Conservation (phyloP, 1,140 invertebrate genomes). For the Saccostrea glomerata region DNA sequence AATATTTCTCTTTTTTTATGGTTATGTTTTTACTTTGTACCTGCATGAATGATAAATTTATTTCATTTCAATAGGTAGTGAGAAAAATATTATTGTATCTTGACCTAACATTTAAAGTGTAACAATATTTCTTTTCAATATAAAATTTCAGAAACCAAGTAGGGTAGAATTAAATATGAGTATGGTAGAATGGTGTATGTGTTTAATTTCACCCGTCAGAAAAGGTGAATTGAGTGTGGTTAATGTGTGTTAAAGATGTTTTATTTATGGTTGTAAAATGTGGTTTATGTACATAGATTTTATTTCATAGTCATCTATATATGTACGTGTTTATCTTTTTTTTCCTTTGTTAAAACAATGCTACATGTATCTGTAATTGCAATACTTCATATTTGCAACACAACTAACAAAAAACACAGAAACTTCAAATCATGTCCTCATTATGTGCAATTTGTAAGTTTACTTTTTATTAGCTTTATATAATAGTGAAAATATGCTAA, state of each 20-base stretch:
- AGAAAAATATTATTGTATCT: background rate
- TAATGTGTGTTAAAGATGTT: background rate
- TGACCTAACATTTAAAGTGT: background rate
- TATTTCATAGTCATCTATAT: slow-evolving; percentile 15
- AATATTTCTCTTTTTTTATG: background rate
- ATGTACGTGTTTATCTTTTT: slow-evolving; percentile 3
- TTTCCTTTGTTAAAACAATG: background rate
- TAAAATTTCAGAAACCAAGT: background rate
- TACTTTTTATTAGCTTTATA: slow-evolving; percentile 1
- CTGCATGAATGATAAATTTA: background rate
- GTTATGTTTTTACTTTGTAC: background rate
- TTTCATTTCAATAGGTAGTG: background rate
- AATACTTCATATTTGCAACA: background rate
- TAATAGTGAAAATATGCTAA: background rate
- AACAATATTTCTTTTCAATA: background rate
- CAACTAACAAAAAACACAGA: background rate
- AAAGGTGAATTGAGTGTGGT: background rate
- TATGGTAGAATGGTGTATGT: background rate
- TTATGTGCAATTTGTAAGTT: background rate
- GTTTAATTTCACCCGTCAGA: background rate
- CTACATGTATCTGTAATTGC: background rate
- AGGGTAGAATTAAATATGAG: background rate
- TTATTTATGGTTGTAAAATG: slow-evolving; percentile 37
- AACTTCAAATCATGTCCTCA: slow-evolving; percentile 4
- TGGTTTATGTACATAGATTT: slow-evolving; percentile 23